These are phyloP conservation scores for Buathra laborator DNA, from an alignment of 2,888 invertebrate species.

Conservation along the genomic window DNA sequence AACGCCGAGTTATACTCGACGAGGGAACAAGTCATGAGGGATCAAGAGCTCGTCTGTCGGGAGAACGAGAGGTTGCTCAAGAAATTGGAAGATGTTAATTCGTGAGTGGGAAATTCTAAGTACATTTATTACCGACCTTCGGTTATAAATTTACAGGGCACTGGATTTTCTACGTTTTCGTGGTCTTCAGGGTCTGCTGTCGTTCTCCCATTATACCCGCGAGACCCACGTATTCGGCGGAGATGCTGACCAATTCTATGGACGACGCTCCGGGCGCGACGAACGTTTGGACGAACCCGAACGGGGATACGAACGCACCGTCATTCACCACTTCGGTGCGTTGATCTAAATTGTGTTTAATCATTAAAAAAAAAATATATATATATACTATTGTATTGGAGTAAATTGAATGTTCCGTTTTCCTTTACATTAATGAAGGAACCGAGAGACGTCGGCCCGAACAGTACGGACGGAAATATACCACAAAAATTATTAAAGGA, in stretches of 20 bases:
- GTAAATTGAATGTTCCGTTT: slow-evolving; percentile 56
- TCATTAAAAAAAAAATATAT: background rate
- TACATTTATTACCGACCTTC: slow-evolving; percentile 35
- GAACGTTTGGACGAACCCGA: slow-evolving; percentile 92
- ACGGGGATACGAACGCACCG: slow-evolving; percentile 73
- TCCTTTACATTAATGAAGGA: slow-evolving; percentile 58
- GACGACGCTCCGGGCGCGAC: slow-evolving; percentile 82
- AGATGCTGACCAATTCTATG: slow-evolving; percentile 80
- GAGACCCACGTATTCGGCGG: slow-evolving; percentile 90
- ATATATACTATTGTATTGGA: background rate
- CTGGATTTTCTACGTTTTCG: slow-evolving; percentile 68
- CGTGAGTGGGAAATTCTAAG: slow-evolving; percentile 87
- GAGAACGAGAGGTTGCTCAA: slow-evolving; percentile 96
- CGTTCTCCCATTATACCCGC: slow-evolving; percentile 94
- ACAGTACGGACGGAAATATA: slow-evolving; percentile 85
- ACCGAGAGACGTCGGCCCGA: slow-evolving; percentile 72
- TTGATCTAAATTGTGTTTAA: slow-evolving; percentile 11
- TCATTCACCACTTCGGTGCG: slow-evolving; percentile 76
- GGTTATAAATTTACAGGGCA: slow-evolving; percentile 61
- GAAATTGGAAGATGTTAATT: slow-evolving; percentile 95
- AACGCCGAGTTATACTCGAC: slow-evolving; percentile 94
- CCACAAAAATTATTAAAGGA: slow-evolving; percentile 89
- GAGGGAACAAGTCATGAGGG: slow-evolving; percentile 92
- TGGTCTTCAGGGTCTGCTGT: slow-evolving; percentile 89
- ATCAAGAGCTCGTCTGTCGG: slow-evolving; percentile 95